Evolutionary conservation across 2,888 invertebrate species (phyloP).

Genomic region (Aplocera efformata): DNA sequence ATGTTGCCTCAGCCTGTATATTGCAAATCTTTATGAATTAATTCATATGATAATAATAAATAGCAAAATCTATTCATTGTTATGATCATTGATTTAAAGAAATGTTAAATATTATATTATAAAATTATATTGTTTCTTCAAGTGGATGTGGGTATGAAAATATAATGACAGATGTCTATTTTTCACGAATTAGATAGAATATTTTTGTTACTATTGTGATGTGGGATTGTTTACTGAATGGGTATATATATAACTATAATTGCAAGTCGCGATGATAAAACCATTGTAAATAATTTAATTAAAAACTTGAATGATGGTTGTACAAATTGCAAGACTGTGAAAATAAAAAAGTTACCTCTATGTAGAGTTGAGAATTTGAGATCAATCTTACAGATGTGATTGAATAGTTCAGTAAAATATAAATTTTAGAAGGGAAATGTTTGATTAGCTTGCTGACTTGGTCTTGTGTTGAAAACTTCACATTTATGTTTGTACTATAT

Average conservation of each 20-base stretch:
- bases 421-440: too few species aligned
- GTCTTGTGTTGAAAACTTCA: too few species aligned
- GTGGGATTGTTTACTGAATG: slow-evolving; percentile 71
- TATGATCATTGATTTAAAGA: slow-evolving; percentile 76
- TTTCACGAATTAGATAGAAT: slow-evolving; percentile 70
- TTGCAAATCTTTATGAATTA: slow-evolving; percentile 67
- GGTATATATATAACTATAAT: slow-evolving; percentile 61
- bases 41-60: slow-evolving; percentile 67
- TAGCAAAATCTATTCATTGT: slow-evolving; percentile 74
- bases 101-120: slow-evolving; percentile 76
- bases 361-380: slow-evolving; percentile 9
- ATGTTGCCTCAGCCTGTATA: slow-evolving; percentile 18
- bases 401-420: neutral
- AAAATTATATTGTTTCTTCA: slow-evolving; percentile 75
- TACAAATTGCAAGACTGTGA: slow-evolving; percentile 74
- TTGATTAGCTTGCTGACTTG: too few species aligned
- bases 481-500: too few species aligned
- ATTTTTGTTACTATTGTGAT: slow-evolving; percentile 73
- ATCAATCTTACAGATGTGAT: slow-evolving; percentile 4
- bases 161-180: slow-evolving; percentile 70
- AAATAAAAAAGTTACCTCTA: slow-evolving; percentile 18
- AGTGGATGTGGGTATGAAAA: slow-evolving; percentile 62
- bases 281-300: slow-evolving; percentile 60
- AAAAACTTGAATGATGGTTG: slow-evolving; percentile 58
- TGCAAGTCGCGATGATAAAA: slow-evolving; percentile 43